Conservation (phyloP, 2,113 vertebrate genomes). For the Uropsilus gracilis region DNA sequence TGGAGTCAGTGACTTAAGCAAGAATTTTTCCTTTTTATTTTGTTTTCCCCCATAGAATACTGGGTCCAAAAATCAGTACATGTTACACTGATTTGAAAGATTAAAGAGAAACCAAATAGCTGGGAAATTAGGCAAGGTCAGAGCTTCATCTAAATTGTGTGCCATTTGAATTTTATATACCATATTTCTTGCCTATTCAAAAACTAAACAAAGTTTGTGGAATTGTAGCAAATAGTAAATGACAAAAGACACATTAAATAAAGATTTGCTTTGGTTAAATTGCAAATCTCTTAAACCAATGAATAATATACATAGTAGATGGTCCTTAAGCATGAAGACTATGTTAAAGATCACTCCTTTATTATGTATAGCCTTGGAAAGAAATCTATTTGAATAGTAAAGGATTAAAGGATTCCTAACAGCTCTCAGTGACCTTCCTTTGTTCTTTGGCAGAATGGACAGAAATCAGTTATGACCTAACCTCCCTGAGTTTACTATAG, state of each 20-base stretch:
- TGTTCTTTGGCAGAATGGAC: neutral
- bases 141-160: neutral
- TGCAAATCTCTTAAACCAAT: neutral
- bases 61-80: neutral
- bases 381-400: neutral
- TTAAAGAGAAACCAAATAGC: neutral
- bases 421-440: neutral
- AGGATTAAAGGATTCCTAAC: neutral
- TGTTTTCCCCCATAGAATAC: neutral
- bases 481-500: neutral
- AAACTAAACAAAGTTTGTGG: neutral
- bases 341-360: neutral
- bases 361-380: neutral
- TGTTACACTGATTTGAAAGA: neutral
- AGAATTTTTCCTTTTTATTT: neutral
- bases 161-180: neutral
- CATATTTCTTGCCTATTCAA: neutral
- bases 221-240: neutral
- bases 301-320: neutral
- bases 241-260: neutral
- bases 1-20: neutral
- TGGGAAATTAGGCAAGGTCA: neutral
- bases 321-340: neutral
- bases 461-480: conserved; percentile 13
- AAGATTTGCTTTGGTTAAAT: conserved; percentile 34